These are phyloP conservation scores for Pelodiscus sinensis DNA, from an alignment of 2,113 vertebrate species.

Conservation along the genomic window DNA sequence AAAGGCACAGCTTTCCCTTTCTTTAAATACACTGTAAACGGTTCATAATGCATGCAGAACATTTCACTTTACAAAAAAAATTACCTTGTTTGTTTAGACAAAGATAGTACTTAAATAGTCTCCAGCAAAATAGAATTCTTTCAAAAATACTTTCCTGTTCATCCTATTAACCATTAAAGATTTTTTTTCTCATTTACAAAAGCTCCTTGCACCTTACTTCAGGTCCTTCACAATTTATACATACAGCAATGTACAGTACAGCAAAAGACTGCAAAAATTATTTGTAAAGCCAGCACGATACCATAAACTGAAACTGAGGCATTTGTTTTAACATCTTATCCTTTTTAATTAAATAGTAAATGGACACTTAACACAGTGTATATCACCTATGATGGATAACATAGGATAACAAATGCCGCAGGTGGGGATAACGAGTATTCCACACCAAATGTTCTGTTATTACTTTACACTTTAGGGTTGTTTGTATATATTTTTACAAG, in stretches of 20 bases:
- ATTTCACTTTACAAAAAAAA: conserved; percentile 98
- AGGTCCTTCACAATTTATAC: conserved; percentile 90
- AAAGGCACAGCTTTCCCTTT: conserved; percentile 99
- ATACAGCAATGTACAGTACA: conserved; percentile 89
- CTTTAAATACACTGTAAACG: conserved; percentile 99
- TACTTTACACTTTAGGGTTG: conserved; percentile 79
- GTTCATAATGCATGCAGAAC: conserved; percentile 99
- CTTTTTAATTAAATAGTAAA: conserved; percentile 82
- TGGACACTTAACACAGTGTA: conserved; percentile 78
- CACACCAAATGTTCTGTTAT: conserved; percentile 80
- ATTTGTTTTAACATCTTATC: conserved; percentile 84
- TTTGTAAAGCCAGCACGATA: conserved; percentile 89
- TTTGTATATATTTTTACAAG: conserved; percentile 80
- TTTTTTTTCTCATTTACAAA: conserved; percentile 88
- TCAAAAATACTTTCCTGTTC: conserved; percentile 99
- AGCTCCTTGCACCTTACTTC: conserved; percentile 86
- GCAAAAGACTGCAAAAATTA: conserved; percentile 89
- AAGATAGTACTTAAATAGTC: conserved; percentile 99
- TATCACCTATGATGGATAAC: conserved; percentile 70
- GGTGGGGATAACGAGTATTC: conserved; percentile 76
- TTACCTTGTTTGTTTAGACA: conserved; percentile 96
- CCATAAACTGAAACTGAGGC: conserved; percentile 84
- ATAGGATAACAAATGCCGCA: conserved; percentile 72
- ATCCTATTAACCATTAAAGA: conserved; percentile 95
- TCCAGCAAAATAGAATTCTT: conserved; percentile 99